Percentiles rank a stretch among this genome's conserved stretches.
These are phyloP conservation scores for Agonopterix subpropinquella DNA, from an alignment of 2,888 invertebrate genomes.

Conservation along the genomic window DNA sequence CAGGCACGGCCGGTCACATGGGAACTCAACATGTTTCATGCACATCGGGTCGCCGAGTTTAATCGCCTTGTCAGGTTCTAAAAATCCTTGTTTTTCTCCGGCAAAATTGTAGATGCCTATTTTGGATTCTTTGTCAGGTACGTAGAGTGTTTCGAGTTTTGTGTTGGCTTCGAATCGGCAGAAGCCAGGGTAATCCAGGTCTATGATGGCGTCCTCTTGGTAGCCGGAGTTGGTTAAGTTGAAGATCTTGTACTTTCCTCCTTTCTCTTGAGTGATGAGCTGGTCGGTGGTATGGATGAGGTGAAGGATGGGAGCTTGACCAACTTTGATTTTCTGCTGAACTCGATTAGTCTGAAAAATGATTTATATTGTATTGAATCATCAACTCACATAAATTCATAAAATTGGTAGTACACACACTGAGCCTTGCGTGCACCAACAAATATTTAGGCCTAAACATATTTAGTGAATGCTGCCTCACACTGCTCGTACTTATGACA, in stretches of 20 bases:
- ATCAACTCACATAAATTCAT: too few relatives aligned
- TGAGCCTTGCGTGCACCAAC: too few relatives aligned
- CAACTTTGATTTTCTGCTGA: slow-evolving; percentile 79
- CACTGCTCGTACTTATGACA: too few relatives aligned
- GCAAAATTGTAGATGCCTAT: slow-evolving; percentile 69
- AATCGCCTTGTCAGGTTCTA: slow-evolving; percentile 49
- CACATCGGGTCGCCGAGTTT: slow-evolving; percentile 81
- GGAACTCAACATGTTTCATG: slow-evolving; percentile 68
- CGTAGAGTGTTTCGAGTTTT: slow-evolving; percentile 78
- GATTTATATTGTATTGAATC: too few relatives aligned
- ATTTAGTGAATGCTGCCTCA: too few relatives aligned
- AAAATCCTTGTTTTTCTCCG: slow-evolving; percentile 53
- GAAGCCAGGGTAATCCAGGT: slow-evolving; percentile 81
- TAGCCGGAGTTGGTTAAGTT: slow-evolving; percentile 77
- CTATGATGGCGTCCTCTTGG: slow-evolving; percentile 69
- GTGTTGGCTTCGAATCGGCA: slow-evolving; percentile 80
- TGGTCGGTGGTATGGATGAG: slow-evolving; percentile 76
- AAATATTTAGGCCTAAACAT: too few relatives aligned
- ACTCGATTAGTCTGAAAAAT: slow-evolving; percentile 81
- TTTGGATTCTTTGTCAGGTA: slow-evolving; percentile 78
- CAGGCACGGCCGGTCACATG: slow-evolving; percentile 68
- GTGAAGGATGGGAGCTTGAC: slow-evolving; percentile 78
- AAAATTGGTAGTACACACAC: too few relatives aligned
- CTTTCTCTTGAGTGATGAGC: slow-evolving; percentile 85
- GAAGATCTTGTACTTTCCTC: slow-evolving; percentile 81